phyloP scores from a whole-genome alignment of 2,113 vertebrate genomes.

The Sylvia atricapilla region DNA sequence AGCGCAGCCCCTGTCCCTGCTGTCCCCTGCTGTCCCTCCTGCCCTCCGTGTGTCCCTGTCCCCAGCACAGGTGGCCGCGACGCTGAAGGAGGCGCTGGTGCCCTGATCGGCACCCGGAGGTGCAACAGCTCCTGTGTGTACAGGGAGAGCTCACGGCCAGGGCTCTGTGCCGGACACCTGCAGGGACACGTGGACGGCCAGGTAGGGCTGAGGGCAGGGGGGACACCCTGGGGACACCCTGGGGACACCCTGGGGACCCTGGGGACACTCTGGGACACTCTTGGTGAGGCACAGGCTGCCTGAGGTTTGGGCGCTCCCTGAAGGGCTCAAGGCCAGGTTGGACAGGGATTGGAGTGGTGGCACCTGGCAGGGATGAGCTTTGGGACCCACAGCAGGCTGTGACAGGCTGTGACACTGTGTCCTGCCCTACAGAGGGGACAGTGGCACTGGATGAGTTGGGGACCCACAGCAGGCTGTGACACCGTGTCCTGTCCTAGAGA shows the following conservation, averaged over 20 bases:
- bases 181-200: conserved; percentile 34
- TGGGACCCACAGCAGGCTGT: too few relatives aligned
- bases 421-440: too few relatives aligned
- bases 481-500: too few relatives aligned
- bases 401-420: too few relatives aligned
- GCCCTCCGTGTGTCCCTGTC: not conserved
- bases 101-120: conserved; percentile 80
- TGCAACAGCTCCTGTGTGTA: conserved; percentile 89
- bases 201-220: conserved; percentile 39
- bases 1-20: not conserved
- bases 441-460: not conserved
- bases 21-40: not conserved
- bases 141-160: conserved; percentile 72
- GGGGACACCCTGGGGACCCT: too few relatives aligned
- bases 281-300: too few relatives aligned
- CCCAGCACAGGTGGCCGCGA: conserved; percentile 74
- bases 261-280: too few relatives aligned
- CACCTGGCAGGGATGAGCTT: not conserved
- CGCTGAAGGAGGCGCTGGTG: conserved; percentile 78
- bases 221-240: too few relatives aligned
- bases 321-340: not conserved
- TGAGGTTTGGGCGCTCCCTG: too few relatives aligned
- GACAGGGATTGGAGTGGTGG: not conserved
- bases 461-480: too few relatives aligned
- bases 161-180: conserved; percentile 61